Conservation (phyloP, 1,140 invertebrate genomes). For the Megalopta genalis region DNA sequence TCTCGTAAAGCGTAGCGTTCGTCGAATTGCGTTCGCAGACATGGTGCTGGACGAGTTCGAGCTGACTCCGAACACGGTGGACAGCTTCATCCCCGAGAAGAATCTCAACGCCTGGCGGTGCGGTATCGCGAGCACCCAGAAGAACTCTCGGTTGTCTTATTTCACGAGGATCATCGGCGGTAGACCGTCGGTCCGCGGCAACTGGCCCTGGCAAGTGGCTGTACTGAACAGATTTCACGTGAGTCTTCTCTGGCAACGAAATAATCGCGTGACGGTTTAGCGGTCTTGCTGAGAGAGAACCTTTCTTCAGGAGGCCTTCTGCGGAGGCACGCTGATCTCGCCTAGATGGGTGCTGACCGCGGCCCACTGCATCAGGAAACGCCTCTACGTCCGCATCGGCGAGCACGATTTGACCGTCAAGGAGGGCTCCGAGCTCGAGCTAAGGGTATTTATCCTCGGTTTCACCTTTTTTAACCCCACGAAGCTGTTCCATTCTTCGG, state of each 20-base stretch:
- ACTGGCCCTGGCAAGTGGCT: conserved; percentile 97
- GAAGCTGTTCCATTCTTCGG: too few relatives aligned
- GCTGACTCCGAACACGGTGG: conserved; percentile 69
- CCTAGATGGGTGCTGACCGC: conserved; percentile 94
- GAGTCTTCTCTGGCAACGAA: conserved; percentile 42
- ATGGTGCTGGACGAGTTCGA: conserved; percentile 72
- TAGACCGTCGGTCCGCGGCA: conserved; percentile 85
- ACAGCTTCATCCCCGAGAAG: conserved; percentile 63
- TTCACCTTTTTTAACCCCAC: too few relatives aligned
- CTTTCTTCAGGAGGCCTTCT: conserved; percentile 88
- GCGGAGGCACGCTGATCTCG: conserved; percentile 93
- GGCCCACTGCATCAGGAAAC: conserved; percentile 91
- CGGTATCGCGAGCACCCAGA: conserved; percentile 64
- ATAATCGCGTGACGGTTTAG: neutral
- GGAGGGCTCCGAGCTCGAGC: conserved; percentile 87
- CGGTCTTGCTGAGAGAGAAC: neutral
- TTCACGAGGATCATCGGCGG: conserved; percentile 91
- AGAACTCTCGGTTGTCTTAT: conserved; percentile 71
- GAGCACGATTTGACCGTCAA: conserved; percentile 88
- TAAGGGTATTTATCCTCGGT: conserved; percentile 79
- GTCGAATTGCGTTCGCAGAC: conserved; percentile 49
- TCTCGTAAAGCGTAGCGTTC: neutral
- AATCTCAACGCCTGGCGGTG: conserved; percentile 71
- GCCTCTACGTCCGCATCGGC: conserved; percentile 90
- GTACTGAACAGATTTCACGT: conserved; percentile 91